Conservation (phyloP, 2,113 vertebrate species). For the Ciconia stormi region DNA sequence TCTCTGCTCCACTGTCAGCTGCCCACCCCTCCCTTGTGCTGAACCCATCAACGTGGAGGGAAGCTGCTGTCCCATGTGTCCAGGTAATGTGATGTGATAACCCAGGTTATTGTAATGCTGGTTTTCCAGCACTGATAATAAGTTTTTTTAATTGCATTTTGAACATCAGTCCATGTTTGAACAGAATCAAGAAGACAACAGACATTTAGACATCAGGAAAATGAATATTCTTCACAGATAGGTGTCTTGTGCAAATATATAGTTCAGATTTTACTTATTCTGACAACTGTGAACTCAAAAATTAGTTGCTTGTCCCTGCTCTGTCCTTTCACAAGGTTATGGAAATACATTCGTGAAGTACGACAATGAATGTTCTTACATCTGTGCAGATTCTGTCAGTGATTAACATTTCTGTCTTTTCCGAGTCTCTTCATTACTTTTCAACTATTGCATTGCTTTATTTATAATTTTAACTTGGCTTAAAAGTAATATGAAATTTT, state of each 20-base stretch:
- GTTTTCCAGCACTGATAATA: neutral
- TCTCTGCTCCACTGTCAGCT: conserved; percentile 90
- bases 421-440: neutral
- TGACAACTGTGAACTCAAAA: neutral
- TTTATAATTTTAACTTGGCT: neutral
- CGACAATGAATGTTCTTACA: neutral
- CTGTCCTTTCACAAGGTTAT: neutral
- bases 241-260: neutral
- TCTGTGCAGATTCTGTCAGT: neutral
- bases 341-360: neutral
- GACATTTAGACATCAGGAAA: neutral
- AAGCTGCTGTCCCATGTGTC: conserved; percentile 89
- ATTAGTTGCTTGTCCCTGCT: neutral
- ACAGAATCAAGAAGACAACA: neutral
- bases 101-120: neutral
- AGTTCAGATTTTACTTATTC: neutral
- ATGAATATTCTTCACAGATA: neutral
- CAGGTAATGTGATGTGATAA: conserved; percentile 69
- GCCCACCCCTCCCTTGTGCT: conserved; percentile 83
- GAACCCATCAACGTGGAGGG: conserved; percentile 85
- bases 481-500: neutral
- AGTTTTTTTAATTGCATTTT: neutral
- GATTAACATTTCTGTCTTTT: neutral
- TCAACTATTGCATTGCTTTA: neutral
- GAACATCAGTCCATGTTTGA: neutral